Conservation (phyloP, 1,140 invertebrate genomes). For the Atopsyche davidsoni region DNA sequence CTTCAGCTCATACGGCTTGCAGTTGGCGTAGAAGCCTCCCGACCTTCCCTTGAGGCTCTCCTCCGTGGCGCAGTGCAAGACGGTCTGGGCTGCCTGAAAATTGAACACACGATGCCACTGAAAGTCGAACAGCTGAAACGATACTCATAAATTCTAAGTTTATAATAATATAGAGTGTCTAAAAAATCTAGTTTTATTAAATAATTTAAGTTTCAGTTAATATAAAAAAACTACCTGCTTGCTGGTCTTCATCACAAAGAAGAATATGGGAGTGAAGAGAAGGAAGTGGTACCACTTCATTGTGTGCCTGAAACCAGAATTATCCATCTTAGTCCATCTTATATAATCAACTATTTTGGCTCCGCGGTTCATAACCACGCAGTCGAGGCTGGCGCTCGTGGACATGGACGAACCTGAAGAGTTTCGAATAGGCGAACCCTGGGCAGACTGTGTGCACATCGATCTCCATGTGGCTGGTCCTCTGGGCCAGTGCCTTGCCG, state of each 20-base stretch:
- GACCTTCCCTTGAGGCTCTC: conserved; percentile 55
- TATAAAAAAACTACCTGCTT: conserved; percentile 58
- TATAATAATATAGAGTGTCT: too few relatives aligned
- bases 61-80: conserved; percentile 67
- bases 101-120: too few relatives aligned
- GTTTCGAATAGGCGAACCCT: conserved; percentile 74
- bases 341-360: too few relatives aligned
- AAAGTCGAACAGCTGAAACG: too few relatives aligned
- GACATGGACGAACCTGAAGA: conserved; percentile 46
- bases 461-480: conserved; percentile 52
- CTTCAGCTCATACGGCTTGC: conserved; percentile 55
- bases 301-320: conserved; percentile 63
- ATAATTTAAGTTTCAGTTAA: too few relatives aligned
- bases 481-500: conserved; percentile 54
- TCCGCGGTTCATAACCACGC: too few relatives aligned
- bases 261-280: conserved; percentile 59
- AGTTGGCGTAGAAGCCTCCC: conserved; percentile 66
- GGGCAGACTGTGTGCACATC: conserved; percentile 73
- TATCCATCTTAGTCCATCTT: too few relatives aligned
- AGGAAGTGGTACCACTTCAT: conserved; percentile 66
- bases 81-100: conserved; percentile 65
- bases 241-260: conserved; percentile 63
- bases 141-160: too few relatives aligned
- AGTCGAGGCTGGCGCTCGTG: too few relatives aligned
- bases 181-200: background rate